These are phyloP conservation scores for Ricordea florida DNA, from an alignment of 92 coral and sea anemone genomes.

Conservation along the genomic window DNA sequence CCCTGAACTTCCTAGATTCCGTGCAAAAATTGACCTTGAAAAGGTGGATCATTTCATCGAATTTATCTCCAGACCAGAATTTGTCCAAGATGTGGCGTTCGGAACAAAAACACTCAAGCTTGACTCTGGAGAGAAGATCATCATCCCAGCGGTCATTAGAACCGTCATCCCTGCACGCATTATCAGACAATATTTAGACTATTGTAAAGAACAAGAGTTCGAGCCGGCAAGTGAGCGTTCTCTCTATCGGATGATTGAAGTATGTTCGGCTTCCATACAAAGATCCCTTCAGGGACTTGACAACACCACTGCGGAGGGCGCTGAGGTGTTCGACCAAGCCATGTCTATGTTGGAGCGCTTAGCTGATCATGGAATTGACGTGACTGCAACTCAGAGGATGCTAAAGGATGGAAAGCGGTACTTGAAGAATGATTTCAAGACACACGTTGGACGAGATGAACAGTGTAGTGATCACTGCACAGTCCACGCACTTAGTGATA, in stretches of 20 bases:
- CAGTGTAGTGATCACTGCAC: conserved; percentile 50
- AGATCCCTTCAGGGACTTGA: conserved; percentile 48
- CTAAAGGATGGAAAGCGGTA: conserved; percentile 50
- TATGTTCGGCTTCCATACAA: conserved; percentile 40
- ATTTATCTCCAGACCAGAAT: conserved; percentile 25
- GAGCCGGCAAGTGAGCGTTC: conserved; percentile 28
- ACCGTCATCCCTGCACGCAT: conserved; percentile 34
- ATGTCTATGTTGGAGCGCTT: not conserved
- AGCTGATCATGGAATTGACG: conserved; percentile 6
- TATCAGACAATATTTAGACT: conserved; percentile 27
- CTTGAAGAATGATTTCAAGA: conserved; percentile 50
- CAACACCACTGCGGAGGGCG: conserved; percentile 15
- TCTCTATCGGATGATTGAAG: conserved; percentile 35
- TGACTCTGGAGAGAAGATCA: conserved; percentile 39
- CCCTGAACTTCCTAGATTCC: not conserved
- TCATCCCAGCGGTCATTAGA: conserved; percentile 33
- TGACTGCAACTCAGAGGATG: not conserved
- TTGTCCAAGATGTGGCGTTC: conserved; percentile 25
- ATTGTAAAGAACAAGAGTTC: conserved; percentile 26
- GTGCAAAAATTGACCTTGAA: conserved; percentile 4
- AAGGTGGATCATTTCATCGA: conserved; percentile 44
- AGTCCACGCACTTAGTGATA: conserved; percentile 36
- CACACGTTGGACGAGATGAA: conserved; percentile 48
- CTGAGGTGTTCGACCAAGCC: conserved; percentile 13
- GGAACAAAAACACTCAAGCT: conserved; percentile 37